A percentile compares a stretch with the other conserved stretches of the same genome.
Conservation (phyloP, 2,797 vertebrate genomes). For the Gymnopithys bicolor region DNA sequence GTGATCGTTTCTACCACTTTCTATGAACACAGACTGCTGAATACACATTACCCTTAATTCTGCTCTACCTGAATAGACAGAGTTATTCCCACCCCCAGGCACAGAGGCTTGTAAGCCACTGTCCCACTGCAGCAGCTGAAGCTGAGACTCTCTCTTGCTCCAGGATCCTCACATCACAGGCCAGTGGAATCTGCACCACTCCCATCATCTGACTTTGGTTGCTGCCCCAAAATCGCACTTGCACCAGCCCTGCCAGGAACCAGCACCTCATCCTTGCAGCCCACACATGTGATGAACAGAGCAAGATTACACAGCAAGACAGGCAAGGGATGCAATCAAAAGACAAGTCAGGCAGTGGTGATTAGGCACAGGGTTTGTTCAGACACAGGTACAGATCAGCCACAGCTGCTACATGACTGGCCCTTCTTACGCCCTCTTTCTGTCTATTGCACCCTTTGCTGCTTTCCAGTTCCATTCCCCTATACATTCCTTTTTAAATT, state of each 20-base stretch:
- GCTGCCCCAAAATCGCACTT: neutral
- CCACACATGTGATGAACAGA: accelerated
- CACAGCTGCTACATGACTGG: accelerated
- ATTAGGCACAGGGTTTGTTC: neutral
- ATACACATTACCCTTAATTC: neutral
- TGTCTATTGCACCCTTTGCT: neutral
- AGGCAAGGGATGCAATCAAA: neutral
- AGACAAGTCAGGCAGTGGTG: neutral
- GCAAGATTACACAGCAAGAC: neutral
- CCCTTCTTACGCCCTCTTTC: neutral
- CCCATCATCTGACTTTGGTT: neutral
- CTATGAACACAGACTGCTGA: neutral
- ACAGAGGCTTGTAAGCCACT: accelerated
- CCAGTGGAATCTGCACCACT: neutral
- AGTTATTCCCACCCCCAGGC: accelerated
- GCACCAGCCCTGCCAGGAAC: neutral
- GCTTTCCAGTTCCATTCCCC: neutral
- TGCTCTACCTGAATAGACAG: neutral
- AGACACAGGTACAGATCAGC: neutral
- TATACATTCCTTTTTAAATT: neutral
- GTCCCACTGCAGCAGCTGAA: neutral
- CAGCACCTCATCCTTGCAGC: neutral
- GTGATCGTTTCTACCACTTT: neutral
- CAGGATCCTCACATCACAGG: neutral
- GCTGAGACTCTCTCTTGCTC: neutral